These are phyloP conservation scores for Linurgus olivaceus DNA, from an alignment of 2,797 vertebrate genomes.

Conservation along the genomic window DNA sequence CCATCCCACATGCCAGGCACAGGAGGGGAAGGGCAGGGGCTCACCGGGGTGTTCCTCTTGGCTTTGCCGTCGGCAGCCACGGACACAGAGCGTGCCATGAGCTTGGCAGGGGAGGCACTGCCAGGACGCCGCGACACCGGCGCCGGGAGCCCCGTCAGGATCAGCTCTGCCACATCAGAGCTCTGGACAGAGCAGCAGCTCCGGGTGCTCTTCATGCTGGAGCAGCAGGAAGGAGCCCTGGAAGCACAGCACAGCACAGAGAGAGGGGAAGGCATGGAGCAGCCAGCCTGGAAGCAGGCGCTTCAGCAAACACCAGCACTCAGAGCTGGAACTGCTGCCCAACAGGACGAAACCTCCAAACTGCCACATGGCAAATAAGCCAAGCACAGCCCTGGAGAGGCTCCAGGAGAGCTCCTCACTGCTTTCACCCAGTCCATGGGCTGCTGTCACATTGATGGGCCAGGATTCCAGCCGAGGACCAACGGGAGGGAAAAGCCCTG, in stretches of 20 bases:
- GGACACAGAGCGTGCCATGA: constrained; percentile 83
- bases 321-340: fast-evolving
- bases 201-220: constrained; percentile 85
- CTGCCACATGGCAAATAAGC: fast-evolving
- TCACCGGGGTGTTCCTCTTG: constrained; percentile 82
- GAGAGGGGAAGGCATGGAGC: not conserved
- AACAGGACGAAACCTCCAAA: fast-evolving
- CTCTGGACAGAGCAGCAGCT: constrained; percentile 73
- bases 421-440: fast-evolving
- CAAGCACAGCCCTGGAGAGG: not conserved
- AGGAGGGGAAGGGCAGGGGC: not conserved
- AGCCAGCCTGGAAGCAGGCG: fast-evolving
- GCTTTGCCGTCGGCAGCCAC: constrained; percentile 77
- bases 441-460: not conserved
- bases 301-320: fast-evolving
- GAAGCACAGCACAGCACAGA: not conserved
- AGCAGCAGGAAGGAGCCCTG: not conserved
- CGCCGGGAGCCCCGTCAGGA: constrained; percentile 82
- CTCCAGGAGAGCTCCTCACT: not conserved
- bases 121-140: constrained; percentile 80
- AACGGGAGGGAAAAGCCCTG: not conserved
- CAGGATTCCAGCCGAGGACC: fast-evolving
- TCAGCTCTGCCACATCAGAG: constrained; percentile 74
- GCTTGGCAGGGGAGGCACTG: constrained; percentile 80
- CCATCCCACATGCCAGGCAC: not conserved